Conservation (phyloP, 2,113 vertebrate genomes). For the Indri indri region DNA sequence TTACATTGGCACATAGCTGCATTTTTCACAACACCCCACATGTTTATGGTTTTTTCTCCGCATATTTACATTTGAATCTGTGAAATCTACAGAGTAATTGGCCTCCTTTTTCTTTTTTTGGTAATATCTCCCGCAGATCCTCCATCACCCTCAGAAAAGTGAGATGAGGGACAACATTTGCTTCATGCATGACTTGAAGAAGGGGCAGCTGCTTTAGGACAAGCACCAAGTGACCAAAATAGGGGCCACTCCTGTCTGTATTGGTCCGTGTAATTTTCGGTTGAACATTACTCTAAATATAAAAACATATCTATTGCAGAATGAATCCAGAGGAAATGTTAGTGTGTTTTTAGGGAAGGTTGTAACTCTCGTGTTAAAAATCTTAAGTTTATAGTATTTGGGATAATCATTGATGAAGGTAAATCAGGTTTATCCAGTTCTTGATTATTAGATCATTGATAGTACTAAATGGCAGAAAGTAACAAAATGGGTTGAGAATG, state of each 20-base stretch:
- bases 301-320: neutral
- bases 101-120: neutral
- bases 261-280: neutral
- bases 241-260: neutral
- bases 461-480: neutral
- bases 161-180: neutral
- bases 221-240: neutral
- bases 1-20: neutral
- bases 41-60: neutral
- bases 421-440: neutral
- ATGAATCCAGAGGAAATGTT: neutral
- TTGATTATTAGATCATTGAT: neutral
- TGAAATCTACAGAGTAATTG: neutral
- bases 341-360: constrained; percentile 31
- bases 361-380: neutral
- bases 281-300: neutral
- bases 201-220: neutral
- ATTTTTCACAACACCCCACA: neutral
- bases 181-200: neutral
- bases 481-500: neutral
- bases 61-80: neutral
- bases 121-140: neutral
- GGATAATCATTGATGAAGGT: neutral
- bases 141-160: neutral
- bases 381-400: neutral